Conservation (phyloP, 2,888 invertebrate species). For the Platycnemis pennipes region DNA sequence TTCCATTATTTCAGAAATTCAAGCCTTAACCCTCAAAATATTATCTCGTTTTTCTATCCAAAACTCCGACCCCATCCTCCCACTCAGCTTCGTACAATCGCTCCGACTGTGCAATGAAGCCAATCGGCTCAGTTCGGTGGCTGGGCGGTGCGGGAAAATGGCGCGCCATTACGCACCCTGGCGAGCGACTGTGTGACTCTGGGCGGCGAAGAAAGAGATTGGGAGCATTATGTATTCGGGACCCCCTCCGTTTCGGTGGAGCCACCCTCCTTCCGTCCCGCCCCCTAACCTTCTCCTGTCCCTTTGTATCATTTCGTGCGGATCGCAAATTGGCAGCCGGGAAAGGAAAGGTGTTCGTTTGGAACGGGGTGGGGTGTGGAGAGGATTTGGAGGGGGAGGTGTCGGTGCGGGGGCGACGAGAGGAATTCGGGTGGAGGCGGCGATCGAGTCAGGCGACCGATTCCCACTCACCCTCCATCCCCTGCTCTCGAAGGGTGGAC, state of each 20-base stretch:
- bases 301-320: conserved; percentile 4
- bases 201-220: not conserved
- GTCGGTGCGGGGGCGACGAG: too few relatives aligned
- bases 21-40: too few relatives aligned
- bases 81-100: not conserved
- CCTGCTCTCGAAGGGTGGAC: not conserved
- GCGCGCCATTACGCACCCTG: not conserved
- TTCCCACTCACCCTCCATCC: not conserved
- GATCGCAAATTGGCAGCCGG: not conserved
- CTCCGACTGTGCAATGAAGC: not conserved
- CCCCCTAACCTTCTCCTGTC: not conserved
- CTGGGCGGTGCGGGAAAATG: not conserved
- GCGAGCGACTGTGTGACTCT: not conserved
- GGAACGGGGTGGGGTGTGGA: not conserved
- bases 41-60: too few relatives aligned
- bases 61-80: not conserved
- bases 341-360: not conserved
- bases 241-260: not conserved
- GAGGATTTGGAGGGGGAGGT: not conserved
- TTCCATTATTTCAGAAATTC: too few relatives aligned
- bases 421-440: too few relatives aligned
- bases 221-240: not conserved
- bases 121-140: not conserved
- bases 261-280: not conserved
- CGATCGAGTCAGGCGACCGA: not conserved